These are phyloP conservation scores for Nothura maculosa DNA, from an alignment of 2,797 vertebrate genomes.

Conservation along the genomic window DNA sequence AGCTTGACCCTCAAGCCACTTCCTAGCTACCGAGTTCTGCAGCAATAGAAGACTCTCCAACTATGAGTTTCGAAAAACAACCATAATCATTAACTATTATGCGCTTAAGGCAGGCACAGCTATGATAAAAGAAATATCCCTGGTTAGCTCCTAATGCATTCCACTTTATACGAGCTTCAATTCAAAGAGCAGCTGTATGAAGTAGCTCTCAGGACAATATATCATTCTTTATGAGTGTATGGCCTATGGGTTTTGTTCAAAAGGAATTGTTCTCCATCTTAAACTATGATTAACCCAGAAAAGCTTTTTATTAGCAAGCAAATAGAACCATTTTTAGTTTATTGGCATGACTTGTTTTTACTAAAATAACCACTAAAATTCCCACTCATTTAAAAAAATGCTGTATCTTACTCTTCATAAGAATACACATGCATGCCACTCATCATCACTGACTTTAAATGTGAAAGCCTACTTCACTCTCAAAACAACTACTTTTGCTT, in stretches of 20 bases:
- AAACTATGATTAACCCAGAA: slow-evolving; percentile 4
- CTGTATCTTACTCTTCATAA: background rate
- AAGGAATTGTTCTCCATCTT: background rate
- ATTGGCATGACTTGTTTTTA: background rate
- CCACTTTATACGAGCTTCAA: background rate
- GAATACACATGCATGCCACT: background rate
- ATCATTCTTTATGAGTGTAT: slow-evolving; percentile 27
- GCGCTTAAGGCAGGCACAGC: background rate
- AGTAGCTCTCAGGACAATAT: background rate
- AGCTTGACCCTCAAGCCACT: background rate
- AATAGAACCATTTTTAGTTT: background rate
- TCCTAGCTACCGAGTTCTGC: background rate
- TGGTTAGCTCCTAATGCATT: background rate
- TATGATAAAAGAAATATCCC: background rate
- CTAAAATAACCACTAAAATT: background rate
- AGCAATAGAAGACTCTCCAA: background rate
- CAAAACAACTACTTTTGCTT: background rate
- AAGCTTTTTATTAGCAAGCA: background rate
- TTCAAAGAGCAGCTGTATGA: background rate
- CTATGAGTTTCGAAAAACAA: background rate
- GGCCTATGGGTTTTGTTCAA: background rate
- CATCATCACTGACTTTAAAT: background rate
- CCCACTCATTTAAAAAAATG: rapidly evolving
- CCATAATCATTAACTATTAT: background rate
- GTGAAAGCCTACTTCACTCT: background rate